Evolutionary conservation across 2,888 invertebrate species (phyloP), one percentile per base, ranked within the genome.

Genomic region (Synanthedon vespiformis): DNA sequence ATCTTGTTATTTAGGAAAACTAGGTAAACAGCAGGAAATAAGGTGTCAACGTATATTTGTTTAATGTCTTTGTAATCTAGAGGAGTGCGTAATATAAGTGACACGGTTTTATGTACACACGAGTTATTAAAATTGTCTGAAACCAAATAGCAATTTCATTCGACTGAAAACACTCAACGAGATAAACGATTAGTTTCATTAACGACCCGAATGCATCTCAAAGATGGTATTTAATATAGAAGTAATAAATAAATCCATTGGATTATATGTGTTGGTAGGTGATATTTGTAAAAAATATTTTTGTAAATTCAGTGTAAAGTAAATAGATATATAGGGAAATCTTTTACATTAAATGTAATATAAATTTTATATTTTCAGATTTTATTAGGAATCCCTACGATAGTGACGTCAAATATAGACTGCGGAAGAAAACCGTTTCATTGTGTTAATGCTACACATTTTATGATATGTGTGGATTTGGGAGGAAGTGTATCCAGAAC

Each of bases 401-500:
- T 68, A 65, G 59, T 63, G 56, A 60, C 74, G 47, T 64, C 66
- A 50, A 78, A 78, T 61, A 69, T 77, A 59, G 76, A 85, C 67
- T 89, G 89, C 66, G 60, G 71, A 58, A 85, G 83, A 55, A 88
- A 79, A 68, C 71, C 82, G 49, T 89, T 88, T 61, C 74, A 80
- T 58, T 89, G 89, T 58, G 63, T 80, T 48, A 81, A 85, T 61
- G 68, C 80, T 53, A 83, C 85, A 51, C 83, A 83, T 66, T 89
- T 88, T 59, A 77, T 80, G 70, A 82, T 88, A 63, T 89, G 89
- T 61, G 84, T 87, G 47, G 84, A 87, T 59, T 65, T 83, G 47
- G 87, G 86, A 18, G 72, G 70, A 40, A 84, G 84, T 48, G 59
- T 80, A 11, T 82, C 82, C 10, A 71, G 67, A 48, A 81, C 87